Evolutionary conservation across 2,888 invertebrate species (phyloP), one percentile per base, ranked within the genome.

Genomic region (Hirtodrosophila alboralis): DNA sequence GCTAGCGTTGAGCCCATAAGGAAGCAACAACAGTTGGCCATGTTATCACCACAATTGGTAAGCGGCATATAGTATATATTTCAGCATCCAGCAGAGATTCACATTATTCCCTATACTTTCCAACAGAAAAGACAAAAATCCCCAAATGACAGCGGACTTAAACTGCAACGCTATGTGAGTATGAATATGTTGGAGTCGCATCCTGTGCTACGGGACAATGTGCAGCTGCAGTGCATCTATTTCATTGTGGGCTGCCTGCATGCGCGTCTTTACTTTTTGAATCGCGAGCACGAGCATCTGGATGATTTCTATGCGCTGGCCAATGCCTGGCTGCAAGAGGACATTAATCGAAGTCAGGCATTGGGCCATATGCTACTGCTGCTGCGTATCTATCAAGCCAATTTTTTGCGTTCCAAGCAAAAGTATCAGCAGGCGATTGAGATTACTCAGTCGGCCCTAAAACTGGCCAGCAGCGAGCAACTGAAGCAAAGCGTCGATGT

Each of bases 201-300:
- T 36, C 52, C 72, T 1, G 4, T 47, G 0, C 8, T 78, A 8
- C 60, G 66, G 1, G 16, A 73, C 4, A 70, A 54, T 26, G 56
- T 61, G n/a, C 74, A 84, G 49, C 56, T 89, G 18, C 74, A 78
- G 49, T 86, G 87, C 80, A 66, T 80, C 9, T 79, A 71, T 10
- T 88, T 89, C 3, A 58, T 78, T 18, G 65, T 87, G 6, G 90
- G 89, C 6, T 87, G 87, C 21, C 66, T 89, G 0, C 80, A 85
- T 67, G 89, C 89, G 0, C 84, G 89, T 2, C 69, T 88, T 1
- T 52, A 75, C 34, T 90, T 84, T 7, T 71, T 90, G 1, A 79
- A 75, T 14, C 71, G 86, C 1, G 71, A 87, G 8, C 74, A 77
- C 36, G 79, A 66, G 0, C 79, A 84, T 38, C 57, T 89, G 7